Evolutionary conservation across 1,140 invertebrate species (phyloP), one percentile per base, ranked within the genome.

Genomic region (Dendrolimus kikuchii): DNA sequence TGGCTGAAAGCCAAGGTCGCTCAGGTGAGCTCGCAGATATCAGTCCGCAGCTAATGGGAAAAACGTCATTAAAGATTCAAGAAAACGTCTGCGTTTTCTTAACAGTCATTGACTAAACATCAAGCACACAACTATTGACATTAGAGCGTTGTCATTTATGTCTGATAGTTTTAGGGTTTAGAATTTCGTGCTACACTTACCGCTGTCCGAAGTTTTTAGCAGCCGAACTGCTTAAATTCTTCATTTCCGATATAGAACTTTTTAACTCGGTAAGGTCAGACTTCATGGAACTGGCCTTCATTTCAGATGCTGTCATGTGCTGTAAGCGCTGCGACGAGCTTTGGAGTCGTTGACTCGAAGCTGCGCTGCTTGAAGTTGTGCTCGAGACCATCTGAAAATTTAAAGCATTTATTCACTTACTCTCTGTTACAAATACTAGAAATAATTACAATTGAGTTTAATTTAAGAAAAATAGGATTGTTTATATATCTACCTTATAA

Each of bases 181-280:
- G 9, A 48, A 38, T 39, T 40, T 36, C 41, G 48, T 49, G 40
- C 23, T 23, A 23, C 23, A 71, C 77, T 71, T 57, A 89, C 89
- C 88, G 87, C 62, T 89, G 79, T 64, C 87, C 82, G 61, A 90
- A 85, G 68, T 86, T 87, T 57, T 89, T 69, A 58, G 88, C 80
- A 55, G 86, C 82, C 44, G 81, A 72, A 55, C 82, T 89, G 67
- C 89, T 90, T 43, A 89, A 66, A 62, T 89, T 83, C 72, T 93
- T 93, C 90, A 95, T 93, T 88, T 94, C 93, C 37, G 92, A 92
- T 79, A 94, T 93, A 65, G 92, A 92, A 69, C 91, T 92, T 78
- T 94, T 92, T 45, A 94, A 88, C 62, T 94, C 92, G 57, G 89
- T 90, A 45, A 94, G 88, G 80, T 93, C 92, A n/a, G 91, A 92